Conservation (phyloP, 2,888 invertebrate species). For the Eristalis arbustorum region DNA sequence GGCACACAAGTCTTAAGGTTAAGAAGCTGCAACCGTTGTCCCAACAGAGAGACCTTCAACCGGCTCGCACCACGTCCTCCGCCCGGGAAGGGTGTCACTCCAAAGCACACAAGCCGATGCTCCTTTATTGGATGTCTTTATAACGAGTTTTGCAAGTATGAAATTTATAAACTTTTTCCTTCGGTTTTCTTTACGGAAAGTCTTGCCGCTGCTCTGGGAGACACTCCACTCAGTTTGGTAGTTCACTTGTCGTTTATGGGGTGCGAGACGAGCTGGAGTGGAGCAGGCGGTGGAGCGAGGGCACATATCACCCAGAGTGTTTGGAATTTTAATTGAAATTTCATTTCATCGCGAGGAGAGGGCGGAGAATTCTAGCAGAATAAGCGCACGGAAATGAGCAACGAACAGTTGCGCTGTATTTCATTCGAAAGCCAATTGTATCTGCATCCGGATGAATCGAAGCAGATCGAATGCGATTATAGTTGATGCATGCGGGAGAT, state of each 20-base stretch:
- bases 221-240: neutral
- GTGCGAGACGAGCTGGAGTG: neutral
- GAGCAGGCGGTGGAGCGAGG: neutral
- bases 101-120: neutral
- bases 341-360: neutral
- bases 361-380: neutral
- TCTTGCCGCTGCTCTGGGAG: neutral
- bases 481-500: neutral
- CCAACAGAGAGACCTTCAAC: neutral
- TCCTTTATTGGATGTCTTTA: constrained; percentile 4
- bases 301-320: neutral
- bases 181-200: neutral
- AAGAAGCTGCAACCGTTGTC: neutral
- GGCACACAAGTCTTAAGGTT: neutral
- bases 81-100: neutral
- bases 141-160: constrained; percentile 14
- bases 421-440: neutral
- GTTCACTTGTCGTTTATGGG: neutral
- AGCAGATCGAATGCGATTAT: neutral
- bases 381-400: neutral
- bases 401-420: neutral
- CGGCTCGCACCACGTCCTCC: too few species aligned
- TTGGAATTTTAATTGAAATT: neutral
- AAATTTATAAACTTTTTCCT: neutral
- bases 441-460: neutral